Evolutionary conservation across 2,888 invertebrate species (phyloP), one percentile per base, ranked within the genome.

Genomic region (Lasioglossum vierecki): DNA sequence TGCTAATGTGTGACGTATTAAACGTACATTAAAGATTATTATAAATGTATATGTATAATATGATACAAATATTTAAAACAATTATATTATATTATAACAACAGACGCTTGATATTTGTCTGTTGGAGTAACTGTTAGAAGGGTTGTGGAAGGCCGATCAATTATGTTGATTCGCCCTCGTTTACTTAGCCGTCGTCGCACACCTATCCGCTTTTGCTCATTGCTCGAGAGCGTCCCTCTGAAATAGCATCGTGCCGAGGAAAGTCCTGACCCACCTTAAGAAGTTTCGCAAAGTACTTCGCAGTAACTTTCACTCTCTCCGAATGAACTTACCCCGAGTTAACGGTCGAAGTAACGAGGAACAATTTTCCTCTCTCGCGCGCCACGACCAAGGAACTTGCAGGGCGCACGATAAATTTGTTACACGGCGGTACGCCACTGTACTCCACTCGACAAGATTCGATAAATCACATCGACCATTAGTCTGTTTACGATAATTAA

Each of bases 221-320:
- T 86, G 86, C 85, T 85, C 80, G 79, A 63, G 79, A 68, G 76
- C 84, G 86, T 87, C 88, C 85, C 87, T 88, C 86, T 87, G 88
- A 91, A 91, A 91, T 91, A 90, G 90, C 89, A 90, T 88, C 88
- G 88, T 83, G 83, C 83, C 76, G 84, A 84, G 86, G 88, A 89
- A 88, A 88, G 78, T 87, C 89, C 91, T 91, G 91, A 91, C 91
- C 91, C 88, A 90, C 91, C 91, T 91, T 88, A 91, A 89, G 87
- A 91, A 91, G 83, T 91, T 91, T 89, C 87, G 88, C 86, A 87
- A 91, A 91, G 91, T 91, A 91, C 91, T 89, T 88, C 86, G 87
- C 84, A 87, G 91, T 91, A 89, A 91, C 91, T 91, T 91, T 90
- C 90, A 88, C 91, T 91, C 87, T 91, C 91, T 83, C 70, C 82